A percentile compares a stretch with the other conserved stretches of the same genome.
phyloP scores from a whole-genome alignment of 2,888 invertebrate species.

The Hydrotaea cyrtoneurina region DNA sequence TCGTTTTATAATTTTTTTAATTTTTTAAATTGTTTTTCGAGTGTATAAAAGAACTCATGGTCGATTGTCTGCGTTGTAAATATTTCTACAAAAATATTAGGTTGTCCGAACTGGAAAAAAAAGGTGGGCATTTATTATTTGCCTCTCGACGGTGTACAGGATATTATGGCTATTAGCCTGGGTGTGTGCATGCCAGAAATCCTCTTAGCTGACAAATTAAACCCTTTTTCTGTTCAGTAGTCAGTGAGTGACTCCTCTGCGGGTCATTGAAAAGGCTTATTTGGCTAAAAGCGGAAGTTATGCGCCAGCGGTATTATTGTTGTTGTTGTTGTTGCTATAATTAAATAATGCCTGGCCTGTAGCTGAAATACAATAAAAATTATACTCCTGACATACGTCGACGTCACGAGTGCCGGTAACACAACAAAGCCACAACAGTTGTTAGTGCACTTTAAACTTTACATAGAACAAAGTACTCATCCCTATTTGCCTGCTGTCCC shows the following conservation, averaged over 20 bases:
- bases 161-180: constrained; percentile 38
- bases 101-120: not conserved
- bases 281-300: constrained; percentile 48
- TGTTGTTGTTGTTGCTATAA: constrained; percentile 49
- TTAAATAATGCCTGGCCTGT: constrained; percentile 58
- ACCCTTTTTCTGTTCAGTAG: not conserved
- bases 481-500: not conserved
- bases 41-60: not conserved
- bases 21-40: no score
- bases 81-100: not conserved
- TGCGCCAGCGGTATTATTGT: not conserved
- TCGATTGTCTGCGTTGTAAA: not conserved
- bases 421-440: not conserved
- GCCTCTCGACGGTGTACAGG: constrained; percentile 16
- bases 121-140: constrained; percentile 59
- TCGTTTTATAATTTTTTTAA: no score
- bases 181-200: constrained; percentile 46
- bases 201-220: constrained; percentile 23
- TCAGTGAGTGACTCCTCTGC: constrained; percentile 8
- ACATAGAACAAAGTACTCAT: not conserved
- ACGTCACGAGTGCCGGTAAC: constrained; percentile 16
- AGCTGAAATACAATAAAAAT: constrained; percentile 32
- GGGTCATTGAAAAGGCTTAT: constrained; percentile 54
- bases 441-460: not conserved
- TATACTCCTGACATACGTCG: constrained; percentile 51